Evolutionary conservation across 2,113 vertebrate genomes (phyloP), one percentile per base, ranked within the genome.

Genomic region (Gnathochromis pfefferi): DNA sequence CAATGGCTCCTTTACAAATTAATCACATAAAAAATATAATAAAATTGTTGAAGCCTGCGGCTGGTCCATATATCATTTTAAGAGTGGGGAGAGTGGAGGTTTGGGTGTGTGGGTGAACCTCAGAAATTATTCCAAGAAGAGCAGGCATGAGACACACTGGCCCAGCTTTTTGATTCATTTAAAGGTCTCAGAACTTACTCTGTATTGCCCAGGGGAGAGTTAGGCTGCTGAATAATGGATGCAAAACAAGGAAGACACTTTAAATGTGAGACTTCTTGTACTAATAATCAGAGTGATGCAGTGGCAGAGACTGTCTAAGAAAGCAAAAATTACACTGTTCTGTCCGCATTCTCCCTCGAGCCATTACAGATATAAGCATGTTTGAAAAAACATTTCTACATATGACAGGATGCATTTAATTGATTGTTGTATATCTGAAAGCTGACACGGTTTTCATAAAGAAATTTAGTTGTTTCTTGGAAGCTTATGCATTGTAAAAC

Each of bases 191-290:
- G 73, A 92, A 92, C 83, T 94, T 89, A 47, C 75, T 93, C 81
- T 87, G 87, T 80, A 84, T 89, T 70, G 68, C 88, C 82, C 91
- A 83, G 70, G 81, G 85, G 87, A 93, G 80, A 83, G 79, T 13
- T 6, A 31, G 23, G 28, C 82, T 88, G 79, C 75, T 95, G 93
- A 95, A 94, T 96, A 94, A 95, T 92, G 87, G 91, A 96, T 94
- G 83, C 87, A 91, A 90, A 93, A 86, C 86, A 90, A 85, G 85
- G 55, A 80, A 85, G 88, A 78, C 51, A 88, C 51, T 88, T 78
- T 85, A 68, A 92, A 85, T 65, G 49, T 51, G 82, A 89, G 33
- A 87, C 75, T 87, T 84, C 19, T 86, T 63, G 45, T 42, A 54
- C 54, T 83, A 26, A 21, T 55, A 63, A 58, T 82, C 81, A 80